Evolutionary conservation across 2,888 invertebrate species (phyloP).

Genomic region (Cotesia congregata): DNA sequence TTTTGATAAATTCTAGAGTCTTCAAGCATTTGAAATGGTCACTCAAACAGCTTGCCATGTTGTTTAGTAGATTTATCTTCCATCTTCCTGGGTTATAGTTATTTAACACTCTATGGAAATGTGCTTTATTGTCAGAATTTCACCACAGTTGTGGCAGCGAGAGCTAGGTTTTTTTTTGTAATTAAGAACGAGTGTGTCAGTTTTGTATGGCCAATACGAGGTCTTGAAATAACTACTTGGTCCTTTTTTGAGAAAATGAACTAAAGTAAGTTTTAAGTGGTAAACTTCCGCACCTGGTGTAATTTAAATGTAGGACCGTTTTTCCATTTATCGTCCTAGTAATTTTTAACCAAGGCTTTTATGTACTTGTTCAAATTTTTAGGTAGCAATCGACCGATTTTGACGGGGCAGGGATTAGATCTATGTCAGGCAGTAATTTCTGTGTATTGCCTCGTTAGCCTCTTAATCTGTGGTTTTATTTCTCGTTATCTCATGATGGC

Average conservation of each 20-base stretch:
- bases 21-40: background rate
- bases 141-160: background rate
- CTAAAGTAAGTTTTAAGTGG: background rate
- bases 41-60: background rate
- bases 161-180: background rate
- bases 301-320: background rate
- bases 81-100: background rate
- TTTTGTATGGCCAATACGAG: slow-evolving; percentile 33
- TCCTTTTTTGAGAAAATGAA: background rate
- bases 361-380: background rate
- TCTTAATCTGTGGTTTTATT: slow-evolving; percentile 1
- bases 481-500: slow-evolving; percentile 15
- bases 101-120: background rate
- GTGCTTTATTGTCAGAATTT: background rate
- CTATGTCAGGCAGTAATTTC: background rate
- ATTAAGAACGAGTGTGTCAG: slow-evolving; percentile 27
- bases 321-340: background rate
- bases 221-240: slow-evolving; percentile 11
- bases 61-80: background rate
- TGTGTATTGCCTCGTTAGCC: slow-evolving; percentile 11
- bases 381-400: no score
- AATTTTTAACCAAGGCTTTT: background rate
- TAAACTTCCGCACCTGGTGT: background rate
- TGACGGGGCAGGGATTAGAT: background rate
- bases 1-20: background rate